Base-by-base conservation (phyloP, 2,113 vertebrate species). In the Hipposideros armiger region DNA sequence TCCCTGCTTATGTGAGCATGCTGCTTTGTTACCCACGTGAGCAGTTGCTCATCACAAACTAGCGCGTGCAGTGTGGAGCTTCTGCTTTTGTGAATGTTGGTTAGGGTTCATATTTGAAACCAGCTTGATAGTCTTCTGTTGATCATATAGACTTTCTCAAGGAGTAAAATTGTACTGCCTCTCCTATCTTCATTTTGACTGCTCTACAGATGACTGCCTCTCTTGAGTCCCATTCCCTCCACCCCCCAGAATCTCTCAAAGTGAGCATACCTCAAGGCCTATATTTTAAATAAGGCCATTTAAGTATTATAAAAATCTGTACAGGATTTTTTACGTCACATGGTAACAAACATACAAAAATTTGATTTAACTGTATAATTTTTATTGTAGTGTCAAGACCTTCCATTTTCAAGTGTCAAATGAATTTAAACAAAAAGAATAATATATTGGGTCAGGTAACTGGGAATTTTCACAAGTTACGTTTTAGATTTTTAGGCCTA, bases 291-390 rank as follows among this genome's bases (percentile, higher is more conserved):
- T 64, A 66, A 86, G 24, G 9, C 26, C 36, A 73, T 42, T 74
- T 91, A 80, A 72, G 42, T 74, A 69, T 62, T 80, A 14, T 40
- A 40, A 88, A 91, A 74, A 50, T 52, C 15, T 60, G 1, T 96
- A 52, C 52, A 58, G 67, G 15, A 24, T 56, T 70, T 87, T 93
- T 84, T 58, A 50, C 8, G n/a, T 54, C 19, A 52, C 24, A 67
- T 83, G 67, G 58, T 80, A 90, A 82, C 32, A 87, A 30, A 36
- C 26, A 74, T 45, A 82, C 36, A 54, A 93, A 96, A 81, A 47
- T 11, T 52, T 69, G 86, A 58, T 58, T 77, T 77, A 52, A 77
- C 30, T 73, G 14, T 86, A 1, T 86, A 40, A 47, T 81, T 89
- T 80, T 69, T 93, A 26, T 78, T 88, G 28, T 56, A 32, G 70